Base-by-base conservation (phyloP, 2,888 invertebrate species). In the Xylocampa areola region DNA sequence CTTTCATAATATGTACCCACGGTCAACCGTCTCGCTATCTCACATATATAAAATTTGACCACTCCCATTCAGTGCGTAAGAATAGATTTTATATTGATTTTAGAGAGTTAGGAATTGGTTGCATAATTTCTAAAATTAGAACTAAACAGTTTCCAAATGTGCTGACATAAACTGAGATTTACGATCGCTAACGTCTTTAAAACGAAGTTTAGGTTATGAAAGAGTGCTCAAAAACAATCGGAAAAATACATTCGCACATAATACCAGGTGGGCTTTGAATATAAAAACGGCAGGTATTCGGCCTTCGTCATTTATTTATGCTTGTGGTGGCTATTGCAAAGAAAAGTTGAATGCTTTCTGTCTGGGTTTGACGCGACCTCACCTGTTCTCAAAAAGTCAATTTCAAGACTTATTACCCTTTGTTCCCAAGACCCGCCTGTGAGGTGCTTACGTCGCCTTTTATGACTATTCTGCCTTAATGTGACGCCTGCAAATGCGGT, bases 361-460 rank as follows among this genome's bases (percentile, higher is more conserved):
- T 54, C 80, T 76, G 82, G 68, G 79, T 82, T 78, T 80, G 87
- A 85, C 84, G 81, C 84, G 86, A 85, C 82, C 86, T 87, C 90
- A 91, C 88, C 86, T 90, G 90, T 86, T 89, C 75, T 84, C 81
- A 80, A 86, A 88, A 89, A 87, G 85, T 81, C 87, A 85, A 87
- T 89, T 89, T 79, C 76, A 84, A 85, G 86, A 89, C 79, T 84
- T 86, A 92, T 89, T 88, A 82, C 90, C 88, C 87, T 90, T 92
- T 93, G 92, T 92, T 91, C 80, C 75, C 64, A 60, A 71, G 79
- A 69, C 81, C 87, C 85, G 83, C 86, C 84, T 63, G 84, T 70
- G 73, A 83, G 78, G 79, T 77, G 75, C 81, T 78, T 78, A 74
- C 76, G 65, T 60, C 67, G 75, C 68, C 77, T 85, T 87, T 89